Percentiles rank a stretch among this genome's conserved stretches.
phyloP scores from a whole-genome alignment of 2,888 invertebrate species.

The Eupithecia exiguata region DNA sequence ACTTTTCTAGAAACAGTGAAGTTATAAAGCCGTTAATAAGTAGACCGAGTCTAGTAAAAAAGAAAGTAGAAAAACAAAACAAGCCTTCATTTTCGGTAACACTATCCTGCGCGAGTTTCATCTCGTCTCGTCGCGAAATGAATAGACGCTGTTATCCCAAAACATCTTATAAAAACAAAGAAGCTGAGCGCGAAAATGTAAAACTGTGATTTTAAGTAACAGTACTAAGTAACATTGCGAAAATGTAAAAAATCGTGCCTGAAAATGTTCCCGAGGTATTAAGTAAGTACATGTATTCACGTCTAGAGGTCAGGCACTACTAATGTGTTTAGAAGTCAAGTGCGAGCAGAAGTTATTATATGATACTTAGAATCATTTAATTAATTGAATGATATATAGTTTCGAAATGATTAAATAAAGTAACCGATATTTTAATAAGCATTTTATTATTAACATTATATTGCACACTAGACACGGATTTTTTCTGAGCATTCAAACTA shows the following conservation, averaged over 20 bases:
- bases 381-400: neutral
- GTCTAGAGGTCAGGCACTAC: slow-evolving; percentile 50
- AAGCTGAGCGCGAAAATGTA: slow-evolving; percentile 49
- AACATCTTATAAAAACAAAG: slow-evolving; percentile 42
- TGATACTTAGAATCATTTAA: neutral
- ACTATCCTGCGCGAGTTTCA: neutral
- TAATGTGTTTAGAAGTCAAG: slow-evolving; percentile 23
- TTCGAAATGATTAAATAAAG: too few species aligned
- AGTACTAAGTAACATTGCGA: slow-evolving; percentile 55
- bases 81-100: neutral
- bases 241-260: slow-evolving; percentile 55
- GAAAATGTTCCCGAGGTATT: slow-evolving; percentile 56
- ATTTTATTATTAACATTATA: too few species aligned
- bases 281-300: slow-evolving; percentile 53
- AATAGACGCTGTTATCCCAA: slow-evolving; percentile 14
- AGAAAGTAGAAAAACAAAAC: neutral
- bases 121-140: slow-evolving; percentile 11
- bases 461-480: neutral
- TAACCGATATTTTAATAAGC: too few species aligned
- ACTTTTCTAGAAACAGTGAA: neutral
- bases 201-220: slow-evolving; percentile 55
- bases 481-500: too few species aligned
- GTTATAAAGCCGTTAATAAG: neutral
- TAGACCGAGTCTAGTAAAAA: neutral
- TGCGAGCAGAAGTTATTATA: slow-evolving; percentile 1